Evolutionary conservation across 1,140 invertebrate genomes (phyloP).

Genomic region (Drosophila nannoptera): DNA sequence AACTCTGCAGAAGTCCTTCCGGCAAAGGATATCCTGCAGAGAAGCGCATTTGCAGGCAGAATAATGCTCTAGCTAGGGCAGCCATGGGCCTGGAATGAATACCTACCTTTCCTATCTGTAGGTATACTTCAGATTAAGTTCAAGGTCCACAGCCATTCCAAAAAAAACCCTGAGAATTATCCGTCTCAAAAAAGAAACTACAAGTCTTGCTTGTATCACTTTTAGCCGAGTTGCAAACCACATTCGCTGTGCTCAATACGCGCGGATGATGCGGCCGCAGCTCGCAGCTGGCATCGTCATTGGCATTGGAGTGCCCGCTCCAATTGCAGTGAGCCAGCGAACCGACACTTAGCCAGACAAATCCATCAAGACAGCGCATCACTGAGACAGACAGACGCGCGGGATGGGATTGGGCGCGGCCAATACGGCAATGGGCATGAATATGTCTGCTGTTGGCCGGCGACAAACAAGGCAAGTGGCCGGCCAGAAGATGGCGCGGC

Average conservation of each 20-base stretch:
- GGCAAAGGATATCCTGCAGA: no score
- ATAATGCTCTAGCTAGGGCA: no score
- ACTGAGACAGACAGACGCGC: conserved; percentile 9
- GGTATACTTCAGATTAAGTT: no score
- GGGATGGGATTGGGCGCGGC: conserved; percentile 1
- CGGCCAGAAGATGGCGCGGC: conserved; percentile 24
- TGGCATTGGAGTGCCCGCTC: neutral
- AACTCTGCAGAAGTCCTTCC: no score
- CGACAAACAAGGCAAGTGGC: conserved; percentile 34
- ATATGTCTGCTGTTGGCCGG: conserved; percentile 49
- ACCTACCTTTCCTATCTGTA: no score
- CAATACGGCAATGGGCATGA: conserved; percentile 50
- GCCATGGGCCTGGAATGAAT: no score
- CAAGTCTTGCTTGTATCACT: neutral
- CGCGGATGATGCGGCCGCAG: neutral
- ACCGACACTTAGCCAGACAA: conserved; percentile 57
- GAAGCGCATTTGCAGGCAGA: no score
- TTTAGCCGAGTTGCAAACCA: neutral
- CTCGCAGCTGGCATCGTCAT: conserved; percentile 8
- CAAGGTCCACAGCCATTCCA: no score
- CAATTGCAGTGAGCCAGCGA: conserved; percentile 35
- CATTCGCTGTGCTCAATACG: conserved; percentile 1
- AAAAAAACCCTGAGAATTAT: neutral
- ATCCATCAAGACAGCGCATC: conserved; percentile 60
- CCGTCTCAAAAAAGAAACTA: neutral